A percentile compares a stretch with the other conserved stretches of the same genome.
Evolutionary conservation across 2,888 invertebrate genomes (phyloP).

Genomic region (Caradrina clavipalpis): DNA sequence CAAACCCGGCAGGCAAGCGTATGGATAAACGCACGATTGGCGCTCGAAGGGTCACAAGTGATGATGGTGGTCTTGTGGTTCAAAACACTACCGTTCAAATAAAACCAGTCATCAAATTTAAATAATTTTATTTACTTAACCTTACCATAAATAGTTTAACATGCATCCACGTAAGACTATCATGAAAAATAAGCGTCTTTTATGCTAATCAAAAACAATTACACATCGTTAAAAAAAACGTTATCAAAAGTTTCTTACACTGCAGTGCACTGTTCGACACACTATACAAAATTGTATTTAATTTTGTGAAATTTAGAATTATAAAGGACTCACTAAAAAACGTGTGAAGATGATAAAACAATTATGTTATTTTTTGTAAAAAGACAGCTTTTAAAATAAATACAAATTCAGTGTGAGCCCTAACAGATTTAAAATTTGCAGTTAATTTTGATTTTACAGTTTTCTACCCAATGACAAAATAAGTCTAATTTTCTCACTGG

Average conservation of each 20-base stretch:
- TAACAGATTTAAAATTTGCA: neutral
- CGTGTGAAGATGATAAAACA: neutral
- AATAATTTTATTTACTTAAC: slow-evolving; percentile 87
- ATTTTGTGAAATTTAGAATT: slow-evolving; percentile 19
- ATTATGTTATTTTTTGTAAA: neutral
- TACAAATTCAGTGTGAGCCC: neutral
- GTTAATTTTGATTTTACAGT: neutral
- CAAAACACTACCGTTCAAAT: slow-evolving; percentile 17
- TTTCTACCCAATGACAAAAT: slow-evolving; percentile 6
- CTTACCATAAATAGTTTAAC: slow-evolving; percentile 84
- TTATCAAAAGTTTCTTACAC: slow-evolving; percentile 49
- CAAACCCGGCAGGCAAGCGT: no score
- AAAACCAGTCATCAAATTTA: slow-evolving; percentile 71
- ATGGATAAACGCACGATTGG: no score
- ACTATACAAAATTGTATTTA: slow-evolving; percentile 16
- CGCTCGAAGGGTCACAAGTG: no score
- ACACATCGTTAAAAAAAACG: slow-evolving; percentile 41
- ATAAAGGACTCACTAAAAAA: slow-evolving; percentile 11
- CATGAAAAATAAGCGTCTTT: slow-evolving; percentile 84
- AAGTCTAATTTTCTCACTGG: slow-evolving; percentile 47
- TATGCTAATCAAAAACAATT: slow-evolving; percentile 74
- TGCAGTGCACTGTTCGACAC: slow-evolving; percentile 42
- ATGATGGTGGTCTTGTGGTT: no score
- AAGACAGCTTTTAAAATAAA: neutral
- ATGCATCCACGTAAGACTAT: slow-evolving; percentile 86